Evolutionary conservation across 2,888 invertebrate species (phyloP), one percentile per base, ranked within the genome.

Genomic region (Brenthis ino): DNA sequence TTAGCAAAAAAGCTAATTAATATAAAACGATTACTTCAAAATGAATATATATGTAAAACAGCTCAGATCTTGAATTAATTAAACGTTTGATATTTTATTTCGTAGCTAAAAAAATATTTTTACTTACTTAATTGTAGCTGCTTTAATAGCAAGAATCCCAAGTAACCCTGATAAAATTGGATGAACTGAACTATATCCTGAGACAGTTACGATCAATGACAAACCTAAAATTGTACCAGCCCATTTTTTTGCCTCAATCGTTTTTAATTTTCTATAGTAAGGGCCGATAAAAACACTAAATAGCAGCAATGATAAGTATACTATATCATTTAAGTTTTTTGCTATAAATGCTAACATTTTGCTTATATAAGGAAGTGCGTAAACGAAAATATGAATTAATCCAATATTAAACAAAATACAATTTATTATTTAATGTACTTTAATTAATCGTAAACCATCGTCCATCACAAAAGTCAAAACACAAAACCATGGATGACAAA

Each of bases 291-390:
- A 94, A 70, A 96, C 95, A 81, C 96, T 96, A 64, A 94, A 91
- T 64, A 96, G 81, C 72, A 97, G 86, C 63, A 97, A 88, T 14
- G 91, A 82, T 65, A 96, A 91, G 85, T 97, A 97, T 77, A 97
- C 92, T 65, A 96, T 89, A 87, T 97, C 97, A 82, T 96, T 96
- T 79, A 93, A 87, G 81, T 95, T 94, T 95, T 96, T 96, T 61
- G 79, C 81, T 58, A 93, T 51, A 76, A 93, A 89, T 2, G 85
- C 72, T 73, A 81, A 79, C 89, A 92, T 89, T 76, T 68, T 72
- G 11, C 6, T n/a, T n/a, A 53, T 16, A 16, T 51, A 4, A 6
- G 14, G 6, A n/a, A n/a, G 20, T 20, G 20, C 20, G 20, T 20
- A 20, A 20, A 20, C 20, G 28, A 28, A 28, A 28, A 28, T 28